Conservation (phyloP, 2,888 invertebrate species). For the Monochamus alternatus region DNA sequence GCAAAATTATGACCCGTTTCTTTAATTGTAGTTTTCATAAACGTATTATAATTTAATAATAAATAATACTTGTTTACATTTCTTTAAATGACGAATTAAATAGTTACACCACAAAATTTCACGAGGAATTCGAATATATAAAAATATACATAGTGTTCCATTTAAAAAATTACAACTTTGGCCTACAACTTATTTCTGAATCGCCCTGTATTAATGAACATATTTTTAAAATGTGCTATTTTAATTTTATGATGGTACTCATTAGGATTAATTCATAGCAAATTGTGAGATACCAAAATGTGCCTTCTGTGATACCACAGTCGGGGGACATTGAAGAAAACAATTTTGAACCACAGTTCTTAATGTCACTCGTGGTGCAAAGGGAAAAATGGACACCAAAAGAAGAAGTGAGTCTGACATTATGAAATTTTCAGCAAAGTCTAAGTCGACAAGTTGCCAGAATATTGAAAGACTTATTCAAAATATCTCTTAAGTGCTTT, state of each 20-base stretch:
- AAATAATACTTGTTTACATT: too few species aligned
- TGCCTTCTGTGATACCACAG: constrained; percentile 54
- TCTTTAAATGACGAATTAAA: too few species aligned
- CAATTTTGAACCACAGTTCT: constrained; percentile 34
- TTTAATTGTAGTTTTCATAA: too few species aligned
- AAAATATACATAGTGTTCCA: too few species aligned
- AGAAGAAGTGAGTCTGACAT: constrained; percentile 51
- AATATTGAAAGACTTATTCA: neutral
- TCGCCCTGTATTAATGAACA: too few species aligned
- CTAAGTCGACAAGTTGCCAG: constrained; percentile 9
- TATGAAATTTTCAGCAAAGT: constrained; percentile 56
- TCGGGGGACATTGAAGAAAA: constrained; percentile 56
- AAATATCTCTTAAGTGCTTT: too few species aligned
- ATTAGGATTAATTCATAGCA: constrained; percentile 49
- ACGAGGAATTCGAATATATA: too few species aligned
- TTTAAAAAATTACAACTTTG: too few species aligned
- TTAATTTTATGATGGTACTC: constrained; percentile 59
- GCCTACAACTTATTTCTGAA: too few species aligned
- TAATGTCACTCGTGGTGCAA: constrained; percentile 50
- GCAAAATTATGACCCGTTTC: neutral
- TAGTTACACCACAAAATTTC: too few species aligned
- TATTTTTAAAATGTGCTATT: constrained; percentile 63
- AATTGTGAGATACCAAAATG: constrained; percentile 24
- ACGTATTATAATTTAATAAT: too few species aligned
- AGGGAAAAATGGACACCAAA: constrained; percentile 39